Base-by-base conservation (phyloP, 2,797 vertebrate genomes). In the Cyprinella venusta region DNA sequence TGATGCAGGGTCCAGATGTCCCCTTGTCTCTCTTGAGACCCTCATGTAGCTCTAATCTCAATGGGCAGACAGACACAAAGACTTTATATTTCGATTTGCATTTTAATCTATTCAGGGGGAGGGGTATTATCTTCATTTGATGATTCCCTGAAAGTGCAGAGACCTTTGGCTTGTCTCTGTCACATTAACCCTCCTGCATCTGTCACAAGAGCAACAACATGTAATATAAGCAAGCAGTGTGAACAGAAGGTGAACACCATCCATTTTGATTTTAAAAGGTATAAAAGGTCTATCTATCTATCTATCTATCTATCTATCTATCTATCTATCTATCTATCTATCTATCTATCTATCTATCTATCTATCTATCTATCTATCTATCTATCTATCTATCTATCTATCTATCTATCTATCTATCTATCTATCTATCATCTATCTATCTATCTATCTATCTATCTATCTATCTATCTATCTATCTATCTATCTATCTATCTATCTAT, bases 1-100 rank as follows among this genome's bases (percentile, higher is more conserved):
- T 80, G 72, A 50, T 52, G 40, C 48, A 82, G 54, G 63, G 80
- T 85, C 83, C 89, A 89, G 86, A 89, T 89, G 88, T 87, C 82
- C 80, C 61, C 78, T 50, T 50, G 19, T 70, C 40, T 82, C 86
- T 84, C 83, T 10, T 30, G 85, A 82, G 87, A 84, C 56, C 42
- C 54, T 86, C 42, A 33, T 52, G 42, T 84, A 74, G 76, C 81
- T 87, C 12, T 84, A 85, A 89, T 88, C 81, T 83, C 48, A 64
- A 75, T 81, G 56, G 54, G 65, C 70, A 74, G 54, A 64, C 70
- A 74, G 54, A 64, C 85, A 88, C 85, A 88, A 86, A 83, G 82
- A 67, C 78, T 83, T 83, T 77, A 86, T 50, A 40, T 38, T 78
- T 30, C 33, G 79, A 86, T 90, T 86, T 88, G 84, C 87, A 86